phyloP scores from a whole-genome alignment of 2,888 invertebrate genomes.

The Orchesella flavescens region DNA sequence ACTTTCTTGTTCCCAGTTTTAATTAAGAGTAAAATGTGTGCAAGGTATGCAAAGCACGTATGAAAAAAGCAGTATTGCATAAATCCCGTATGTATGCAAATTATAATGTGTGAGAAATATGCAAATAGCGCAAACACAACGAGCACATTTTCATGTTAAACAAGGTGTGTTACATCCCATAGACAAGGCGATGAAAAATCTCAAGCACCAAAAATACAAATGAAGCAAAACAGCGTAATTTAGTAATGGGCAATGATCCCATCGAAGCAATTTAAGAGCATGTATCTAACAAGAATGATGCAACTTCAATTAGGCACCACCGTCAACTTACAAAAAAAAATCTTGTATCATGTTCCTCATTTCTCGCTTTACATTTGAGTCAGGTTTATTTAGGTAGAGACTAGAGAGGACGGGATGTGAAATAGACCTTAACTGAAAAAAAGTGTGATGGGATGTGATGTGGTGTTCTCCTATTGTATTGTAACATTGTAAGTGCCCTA shows the following conservation, averaged over 20 bases:
- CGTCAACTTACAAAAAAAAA: no score
- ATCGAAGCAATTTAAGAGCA: background rate
- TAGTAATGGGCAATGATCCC: background rate
- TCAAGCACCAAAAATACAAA: background rate
- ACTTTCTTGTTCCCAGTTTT: background rate
- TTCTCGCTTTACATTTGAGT: slow-evolving; percentile 2
- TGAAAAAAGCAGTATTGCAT: background rate
- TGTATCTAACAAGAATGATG: background rate
- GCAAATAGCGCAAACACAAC: background rate
- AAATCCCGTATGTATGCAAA: background rate
- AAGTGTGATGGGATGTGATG: background rate
- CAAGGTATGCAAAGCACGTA: background rate
- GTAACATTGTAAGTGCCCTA: background rate
- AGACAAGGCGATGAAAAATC: background rate
- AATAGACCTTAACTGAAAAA: slow-evolving; percentile 31
- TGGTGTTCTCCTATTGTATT: background rate
- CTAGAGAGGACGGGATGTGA: slow-evolving; percentile 18
- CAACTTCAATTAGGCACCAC: slow-evolving; percentile 24
- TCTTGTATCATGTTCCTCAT: background rate
- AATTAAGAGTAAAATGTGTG: background rate
- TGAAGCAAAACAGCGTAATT: background rate
- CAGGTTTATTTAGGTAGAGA: background rate
- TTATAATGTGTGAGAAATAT: background rate
- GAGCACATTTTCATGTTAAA: background rate
- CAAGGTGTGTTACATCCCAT: background rate